Evolutionary conservation across 2,113 vertebrate species (phyloP).

Genomic region (Tetraodon nigroviridis): DNA sequence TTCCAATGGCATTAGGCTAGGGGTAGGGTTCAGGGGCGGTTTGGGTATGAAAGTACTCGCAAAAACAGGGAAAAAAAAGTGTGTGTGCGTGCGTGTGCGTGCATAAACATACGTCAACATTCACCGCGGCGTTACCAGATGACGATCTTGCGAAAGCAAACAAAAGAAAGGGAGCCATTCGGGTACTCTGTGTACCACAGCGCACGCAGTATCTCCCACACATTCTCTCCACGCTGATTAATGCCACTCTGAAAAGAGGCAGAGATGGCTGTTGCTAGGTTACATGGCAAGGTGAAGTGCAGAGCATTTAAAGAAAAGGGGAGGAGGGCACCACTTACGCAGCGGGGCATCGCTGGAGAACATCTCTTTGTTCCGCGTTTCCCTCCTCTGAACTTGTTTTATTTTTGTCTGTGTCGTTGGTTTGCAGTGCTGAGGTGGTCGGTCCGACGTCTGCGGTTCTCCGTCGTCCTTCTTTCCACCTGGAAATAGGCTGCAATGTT

Average conservation of each 20-base stretch:
- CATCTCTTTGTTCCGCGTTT: slow-evolving; percentile 43
- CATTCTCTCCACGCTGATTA: slow-evolving; percentile 70
- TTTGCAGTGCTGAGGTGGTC: slow-evolving; percentile 5
- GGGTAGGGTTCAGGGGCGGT: no score
- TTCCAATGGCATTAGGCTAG: no score
- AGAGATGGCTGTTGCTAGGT: slow-evolving; percentile 79
- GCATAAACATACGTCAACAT: not conserved
- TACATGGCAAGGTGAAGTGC: slow-evolving; percentile 76
- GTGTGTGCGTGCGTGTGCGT: no score
- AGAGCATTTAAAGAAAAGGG: slow-evolving; percentile 64
- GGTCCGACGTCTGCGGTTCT: slow-evolving; percentile 19
- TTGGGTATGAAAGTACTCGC: no score
- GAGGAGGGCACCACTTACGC: slow-evolving; percentile 57
- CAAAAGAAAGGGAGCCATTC: slow-evolving; percentile 40
- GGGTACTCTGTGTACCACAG: slow-evolving; percentile 46
- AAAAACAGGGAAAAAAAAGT: no score
- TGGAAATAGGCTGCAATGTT: slow-evolving; percentile 74
- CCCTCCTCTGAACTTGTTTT: slow-evolving; percentile 12
- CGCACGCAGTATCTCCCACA: slow-evolving; percentile 52
- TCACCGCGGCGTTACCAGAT: slow-evolving; percentile 18
- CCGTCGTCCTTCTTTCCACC: slow-evolving; percentile 41
- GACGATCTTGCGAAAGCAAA: slow-evolving; percentile 11
- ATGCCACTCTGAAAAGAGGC: slow-evolving; percentile 73
- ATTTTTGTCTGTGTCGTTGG: slow-evolving; percentile 17
- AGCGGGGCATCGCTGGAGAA: slow-evolving; percentile 50